A percentile compares a stretch with the other conserved stretches of the same genome.
Evolutionary conservation across 2,888 invertebrate genomes (phyloP).

Genomic region (Drosophila mimica): DNA sequence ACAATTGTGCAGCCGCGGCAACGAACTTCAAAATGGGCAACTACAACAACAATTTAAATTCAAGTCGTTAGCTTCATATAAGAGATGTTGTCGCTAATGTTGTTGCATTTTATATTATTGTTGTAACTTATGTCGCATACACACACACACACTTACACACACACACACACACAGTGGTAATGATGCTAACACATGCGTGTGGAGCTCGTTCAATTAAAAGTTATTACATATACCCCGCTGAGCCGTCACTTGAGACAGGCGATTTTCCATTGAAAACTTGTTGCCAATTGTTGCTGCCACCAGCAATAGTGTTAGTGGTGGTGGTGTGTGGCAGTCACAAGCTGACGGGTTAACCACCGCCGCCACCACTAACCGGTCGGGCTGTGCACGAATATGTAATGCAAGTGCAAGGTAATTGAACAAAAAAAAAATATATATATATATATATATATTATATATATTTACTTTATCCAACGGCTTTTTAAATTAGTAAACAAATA

Average conservation of each 20-base stretch:
- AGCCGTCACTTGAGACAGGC: constrained; percentile 50
- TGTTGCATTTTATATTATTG: constrained; percentile 45
- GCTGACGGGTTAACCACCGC: constrained; percentile 69
- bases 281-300: constrained; percentile 32
- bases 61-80: constrained; percentile 56
- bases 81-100: constrained; percentile 41
- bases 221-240: constrained; percentile 78
- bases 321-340: constrained; percentile 32
- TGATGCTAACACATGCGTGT: constrained; percentile 50
- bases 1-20: constrained; percentile 63
- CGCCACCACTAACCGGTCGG: constrained; percentile 62
- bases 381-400: constrained; percentile 45
- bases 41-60: constrained; percentile 39
- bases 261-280: constrained; percentile 57
- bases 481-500: constrained; percentile 16
- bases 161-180: constrained; percentile 16
- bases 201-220: constrained; percentile 74
- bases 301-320: background rate
- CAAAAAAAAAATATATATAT: constrained; percentile 18
- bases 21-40: constrained; percentile 72
- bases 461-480: background rate
- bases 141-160: constrained; percentile 18
- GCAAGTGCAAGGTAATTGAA: constrained; percentile 82
- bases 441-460: too few relatives aligned
- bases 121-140: constrained; percentile 49